Conservation (phyloP, 1,140 invertebrate species). For the Platorchestia sp. region DNA sequence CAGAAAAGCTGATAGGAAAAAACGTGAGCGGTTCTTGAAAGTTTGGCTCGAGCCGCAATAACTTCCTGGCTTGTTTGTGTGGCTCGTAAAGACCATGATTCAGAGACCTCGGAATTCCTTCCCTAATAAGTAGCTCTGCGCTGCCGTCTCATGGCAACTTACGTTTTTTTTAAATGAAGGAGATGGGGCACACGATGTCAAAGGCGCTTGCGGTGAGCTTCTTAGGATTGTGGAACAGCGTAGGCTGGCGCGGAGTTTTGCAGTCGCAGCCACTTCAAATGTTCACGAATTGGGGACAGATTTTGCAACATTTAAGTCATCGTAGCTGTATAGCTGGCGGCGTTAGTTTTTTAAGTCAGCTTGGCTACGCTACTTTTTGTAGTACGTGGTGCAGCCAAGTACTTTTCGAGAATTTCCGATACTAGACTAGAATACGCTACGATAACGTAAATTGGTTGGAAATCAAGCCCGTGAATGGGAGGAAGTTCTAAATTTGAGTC, state of each 20-base stretch:
- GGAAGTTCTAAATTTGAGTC: neutral
- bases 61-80: neutral
- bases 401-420: too few relatives aligned
- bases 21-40: neutral
- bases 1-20: neutral
- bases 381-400: too few relatives aligned
- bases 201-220: neutral
- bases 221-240: neutral
- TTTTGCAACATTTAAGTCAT: too few relatives aligned
- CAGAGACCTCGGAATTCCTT: slow-evolving; percentile 6
- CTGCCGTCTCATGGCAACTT: neutral
- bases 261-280: too few relatives aligned
- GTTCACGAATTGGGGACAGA: too few relatives aligned
- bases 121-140: neutral
- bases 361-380: too few relatives aligned
- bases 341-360: too few relatives aligned
- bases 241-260: too few relatives aligned
- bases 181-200: neutral
- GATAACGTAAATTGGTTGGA: too few relatives aligned
- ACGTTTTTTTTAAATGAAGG: neutral
- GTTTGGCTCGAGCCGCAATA: neutral
- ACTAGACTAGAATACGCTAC: too few relatives aligned
- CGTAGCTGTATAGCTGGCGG: too few relatives aligned
- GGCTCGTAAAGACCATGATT: neutral
- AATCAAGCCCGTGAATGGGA: too few relatives aligned